A percentile compares a stretch with the other conserved stretches of the same genome.
Conservation (phyloP, 2,888 invertebrate genomes). For the Tinea trinotella region DNA sequence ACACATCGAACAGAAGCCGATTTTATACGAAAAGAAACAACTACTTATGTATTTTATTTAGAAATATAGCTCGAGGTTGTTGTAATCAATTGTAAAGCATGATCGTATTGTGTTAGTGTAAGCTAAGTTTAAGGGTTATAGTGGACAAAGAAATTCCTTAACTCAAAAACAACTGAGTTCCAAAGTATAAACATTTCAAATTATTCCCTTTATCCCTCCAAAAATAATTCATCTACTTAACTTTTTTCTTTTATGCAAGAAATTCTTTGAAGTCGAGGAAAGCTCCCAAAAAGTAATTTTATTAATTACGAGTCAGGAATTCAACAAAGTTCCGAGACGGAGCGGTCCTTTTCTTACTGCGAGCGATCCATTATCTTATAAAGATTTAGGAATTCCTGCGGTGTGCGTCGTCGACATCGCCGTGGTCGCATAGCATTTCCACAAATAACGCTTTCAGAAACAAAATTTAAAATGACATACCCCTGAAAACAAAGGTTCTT, state of each 20-base stretch:
- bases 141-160: constrained; percentile 27
- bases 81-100: no score
- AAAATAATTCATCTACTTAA: constrained; percentile 71
- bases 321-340: constrained; percentile 66
- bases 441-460: background rate
- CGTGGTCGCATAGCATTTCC: background rate
- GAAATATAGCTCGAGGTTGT: no score
- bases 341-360: constrained; percentile 64
- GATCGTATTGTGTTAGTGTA: no score
- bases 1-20: constrained; percentile 20
- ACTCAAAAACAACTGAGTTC: constrained; percentile 36
- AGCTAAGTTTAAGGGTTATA: no score
- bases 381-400: constrained; percentile 70
- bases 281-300: constrained; percentile 73
- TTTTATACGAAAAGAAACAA: constrained; percentile 1
- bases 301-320: constrained; percentile 73
- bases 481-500: background rate
- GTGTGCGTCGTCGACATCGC: constrained; percentile 35
- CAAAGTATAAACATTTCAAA: constrained; percentile 59
- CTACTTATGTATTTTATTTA: background rate
- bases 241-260: constrained; percentile 68
- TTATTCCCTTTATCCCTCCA: constrained; percentile 67
- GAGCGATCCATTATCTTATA: constrained; percentile 71
- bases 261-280: constrained; percentile 71
- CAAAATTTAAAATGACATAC: background rate